phyloP scores from a whole-genome alignment of 2,888 invertebrate species.

The Megalurothrips usitatus region DNA sequence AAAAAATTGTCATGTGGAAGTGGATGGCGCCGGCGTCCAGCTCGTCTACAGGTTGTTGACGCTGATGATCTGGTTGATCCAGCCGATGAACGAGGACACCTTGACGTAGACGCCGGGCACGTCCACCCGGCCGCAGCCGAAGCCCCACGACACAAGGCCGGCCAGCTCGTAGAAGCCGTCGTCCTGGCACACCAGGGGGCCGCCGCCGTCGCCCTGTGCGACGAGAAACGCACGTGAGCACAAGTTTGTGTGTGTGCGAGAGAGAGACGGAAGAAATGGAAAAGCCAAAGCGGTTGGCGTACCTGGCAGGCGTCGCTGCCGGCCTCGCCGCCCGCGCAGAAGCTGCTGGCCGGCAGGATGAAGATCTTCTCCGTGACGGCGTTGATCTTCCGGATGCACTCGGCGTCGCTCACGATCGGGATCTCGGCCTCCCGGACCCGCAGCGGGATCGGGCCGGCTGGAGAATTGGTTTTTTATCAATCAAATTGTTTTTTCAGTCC shows the following conservation, averaged over 20 bases:
- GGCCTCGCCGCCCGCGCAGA: constrained; percentile 89
- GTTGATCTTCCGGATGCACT: constrained; percentile 88
- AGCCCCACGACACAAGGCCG: constrained; percentile 93
- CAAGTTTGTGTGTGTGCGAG: neutral
- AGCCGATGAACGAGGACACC: constrained; percentile 90
- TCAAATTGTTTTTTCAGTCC: too few relatives aligned
- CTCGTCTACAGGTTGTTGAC: constrained; percentile 73
- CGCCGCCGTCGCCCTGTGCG: constrained; percentile 84
- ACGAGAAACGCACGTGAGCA: neutral
- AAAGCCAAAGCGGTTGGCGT: constrained; percentile 35
- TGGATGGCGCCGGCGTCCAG: too few relatives aligned
- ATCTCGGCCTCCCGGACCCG: constrained; percentile 85
- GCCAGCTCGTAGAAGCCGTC: constrained; percentile 90
- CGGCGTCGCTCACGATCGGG: constrained; percentile 87
- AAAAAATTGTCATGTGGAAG: too few relatives aligned
- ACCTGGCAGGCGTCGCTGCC: constrained; percentile 92
- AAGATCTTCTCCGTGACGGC: constrained; percentile 93
- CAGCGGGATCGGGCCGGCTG: constrained; percentile 86
- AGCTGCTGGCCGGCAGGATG: constrained; percentile 86
- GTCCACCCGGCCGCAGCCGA: constrained; percentile 86
- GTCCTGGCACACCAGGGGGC: constrained; percentile 87
- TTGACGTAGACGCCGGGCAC: constrained; percentile 97
- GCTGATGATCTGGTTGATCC: constrained; percentile 96
- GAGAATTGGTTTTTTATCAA: too few relatives aligned
- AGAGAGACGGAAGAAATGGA: neutral